Base-by-base conservation (phyloP, 2,113 vertebrate genomes). In the Forbesichthys agassizii region DNA sequence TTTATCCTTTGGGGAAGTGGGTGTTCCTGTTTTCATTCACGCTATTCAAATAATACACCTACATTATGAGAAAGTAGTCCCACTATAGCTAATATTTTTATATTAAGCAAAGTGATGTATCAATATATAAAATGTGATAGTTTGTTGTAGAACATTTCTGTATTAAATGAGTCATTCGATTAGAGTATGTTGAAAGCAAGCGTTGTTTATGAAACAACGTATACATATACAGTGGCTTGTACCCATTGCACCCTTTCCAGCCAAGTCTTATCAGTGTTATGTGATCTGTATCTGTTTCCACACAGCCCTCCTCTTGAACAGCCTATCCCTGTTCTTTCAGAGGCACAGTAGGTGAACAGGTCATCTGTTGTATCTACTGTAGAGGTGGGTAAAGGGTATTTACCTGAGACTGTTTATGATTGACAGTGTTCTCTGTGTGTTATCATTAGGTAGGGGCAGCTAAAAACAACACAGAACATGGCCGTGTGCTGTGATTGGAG, bases 171-270 rank as follows among this genome's bases (percentile, higher is more conserved):
- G 36, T 42, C 4, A 42, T 42, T 42, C 0, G 1, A 42, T 7
- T 42, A 42, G 7, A 42, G 7, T 42, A 8, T 42, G 36, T 27
- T 27, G 27, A 27, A 27, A 27, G 27, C 27, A 2, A 27, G 27
- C 27, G 27, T 27, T 27, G 27, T 27, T 68, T 71, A 68, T 46
- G 36, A 71, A 71, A 74, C 33, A 60, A 2, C 60, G 61, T 69
- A 56, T 5, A 56, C 27, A 27, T 27, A 16, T 9, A 14, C 1
- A 14, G 0, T 52, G 11, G 5, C 49, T 4, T 75, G 27, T 49
- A 10, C 4, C 3, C 9, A 33, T 8, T 61, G 1, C 5, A 13
- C 52, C 52, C 53, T 4, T 11, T 16, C 18, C 9, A 20, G 20
- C 8, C 13, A 1, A 8, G 5, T 42, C 5, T 42, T 42, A 42